These are phyloP conservation scores for Oriolus oriolus DNA, from an alignment of 2,113 vertebrate genomes.

Conservation along the genomic window DNA sequence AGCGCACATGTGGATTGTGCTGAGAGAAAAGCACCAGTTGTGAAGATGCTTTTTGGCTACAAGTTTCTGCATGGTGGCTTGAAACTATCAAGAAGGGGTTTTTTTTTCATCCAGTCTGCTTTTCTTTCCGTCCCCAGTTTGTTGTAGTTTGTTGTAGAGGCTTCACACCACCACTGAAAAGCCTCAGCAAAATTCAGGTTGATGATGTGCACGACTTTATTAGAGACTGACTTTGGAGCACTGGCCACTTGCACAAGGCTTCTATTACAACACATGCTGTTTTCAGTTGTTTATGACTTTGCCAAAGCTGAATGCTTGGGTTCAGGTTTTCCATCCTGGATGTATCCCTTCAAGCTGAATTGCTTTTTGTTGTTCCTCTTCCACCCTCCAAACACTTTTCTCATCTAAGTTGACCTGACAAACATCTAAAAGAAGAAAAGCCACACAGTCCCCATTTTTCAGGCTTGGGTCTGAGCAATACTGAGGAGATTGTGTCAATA, in stretches of 20 bases:
- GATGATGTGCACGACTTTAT: neutral
- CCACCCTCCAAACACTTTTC: neutral
- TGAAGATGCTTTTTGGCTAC: neutral
- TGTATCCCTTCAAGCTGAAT: neutral
- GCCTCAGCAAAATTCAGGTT: neutral
- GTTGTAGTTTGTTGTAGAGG: neutral
- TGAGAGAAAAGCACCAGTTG: neutral
- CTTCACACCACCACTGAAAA: neutral
- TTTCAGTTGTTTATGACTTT: neutral
- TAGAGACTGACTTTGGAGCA: neutral
- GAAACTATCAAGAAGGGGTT: neutral
- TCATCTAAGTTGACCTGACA: neutral
- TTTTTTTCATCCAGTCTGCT: neutral
- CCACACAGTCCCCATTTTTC: neutral
- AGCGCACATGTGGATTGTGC: neutral
- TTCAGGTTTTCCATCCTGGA: neutral
- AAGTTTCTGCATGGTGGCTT: neutral
- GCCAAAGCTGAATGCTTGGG: neutral
- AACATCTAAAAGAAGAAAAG: neutral
- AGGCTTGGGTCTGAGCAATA: neutral
- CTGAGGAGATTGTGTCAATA: neutral
- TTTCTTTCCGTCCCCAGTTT: neutral
- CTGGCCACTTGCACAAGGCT: neutral
- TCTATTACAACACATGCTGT: neutral
- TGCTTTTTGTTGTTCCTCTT: conserved; percentile 1